Percentiles rank a stretch among this genome's conserved stretches.
Conservation (phyloP, 2,797 vertebrate species). For the Phoxinus dragarum region DNA sequence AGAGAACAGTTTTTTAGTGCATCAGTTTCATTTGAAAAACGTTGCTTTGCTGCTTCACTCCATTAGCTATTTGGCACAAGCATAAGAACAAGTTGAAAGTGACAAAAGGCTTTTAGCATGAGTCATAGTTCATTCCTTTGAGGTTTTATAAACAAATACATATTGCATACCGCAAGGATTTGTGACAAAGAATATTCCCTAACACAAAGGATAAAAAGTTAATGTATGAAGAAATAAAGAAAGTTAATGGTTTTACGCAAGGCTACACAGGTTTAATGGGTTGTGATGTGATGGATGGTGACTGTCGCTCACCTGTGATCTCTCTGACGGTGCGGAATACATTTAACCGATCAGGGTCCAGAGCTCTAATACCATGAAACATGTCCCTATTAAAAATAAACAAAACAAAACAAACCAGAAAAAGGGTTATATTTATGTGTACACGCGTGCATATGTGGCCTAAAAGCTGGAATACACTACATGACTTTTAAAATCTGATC, state of each 20-base stretch:
- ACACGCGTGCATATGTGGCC: not conserved
- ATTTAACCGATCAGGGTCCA: slow-evolving; percentile 93
- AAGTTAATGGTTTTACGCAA: slow-evolving; percentile 26
- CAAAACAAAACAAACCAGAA: not conserved
- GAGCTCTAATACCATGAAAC: slow-evolving; percentile 90
- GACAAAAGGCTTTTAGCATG: slow-evolving; percentile 74
- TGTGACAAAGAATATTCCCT: slow-evolving; percentile 12
- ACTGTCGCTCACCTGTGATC: slow-evolving; percentile 88
- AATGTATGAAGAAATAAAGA: slow-evolving; percentile 24
- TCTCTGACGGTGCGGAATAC: slow-evolving; percentile 94
- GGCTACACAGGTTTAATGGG: slow-evolving; percentile 4
- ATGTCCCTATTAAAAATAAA: slow-evolving; percentile 81
- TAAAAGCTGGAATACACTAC: not conserved
- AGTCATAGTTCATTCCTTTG: slow-evolving; percentile 68
- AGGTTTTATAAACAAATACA: slow-evolving; percentile 61
- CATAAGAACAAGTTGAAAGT: slow-evolving; percentile 73
- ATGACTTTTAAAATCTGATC: too few relatives aligned
- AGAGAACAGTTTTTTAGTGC: slow-evolving; percentile 65
- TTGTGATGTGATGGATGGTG: slow-evolving; percentile 19
- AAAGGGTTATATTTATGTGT: not conserved
- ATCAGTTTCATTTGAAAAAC: slow-evolving; percentile 73
- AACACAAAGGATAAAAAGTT: not conserved
- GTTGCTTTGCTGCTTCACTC: slow-evolving; percentile 69
- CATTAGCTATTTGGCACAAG: slow-evolving; percentile 79
- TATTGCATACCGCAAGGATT: not conserved